Percentiles rank a stretch among this genome's conserved stretches.
Evolutionary conservation across 1,140 invertebrate genomes (phyloP).

Genomic region (Mercenaria mercenaria): DNA sequence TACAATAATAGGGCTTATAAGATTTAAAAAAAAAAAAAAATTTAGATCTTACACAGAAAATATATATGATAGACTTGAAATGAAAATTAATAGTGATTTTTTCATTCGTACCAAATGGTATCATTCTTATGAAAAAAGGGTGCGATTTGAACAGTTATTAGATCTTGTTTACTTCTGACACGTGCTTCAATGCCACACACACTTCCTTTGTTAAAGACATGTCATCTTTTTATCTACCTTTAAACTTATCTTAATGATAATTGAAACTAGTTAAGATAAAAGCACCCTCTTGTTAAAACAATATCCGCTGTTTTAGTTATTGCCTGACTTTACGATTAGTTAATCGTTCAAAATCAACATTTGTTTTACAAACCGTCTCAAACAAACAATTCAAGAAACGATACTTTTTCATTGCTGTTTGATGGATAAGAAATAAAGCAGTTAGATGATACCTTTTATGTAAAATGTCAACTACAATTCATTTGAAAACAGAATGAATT

Average conservation of each 20-base stretch:
- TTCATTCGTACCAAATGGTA: too few relatives aligned
- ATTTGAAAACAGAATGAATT: constrained; percentile 12
- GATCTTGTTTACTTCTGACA: constrained; percentile 46
- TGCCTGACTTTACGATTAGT: neutral
- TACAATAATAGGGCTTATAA: too few relatives aligned
- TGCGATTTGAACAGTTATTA: neutral
- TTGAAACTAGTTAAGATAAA: constrained; percentile 36
- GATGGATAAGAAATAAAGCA: neutral
- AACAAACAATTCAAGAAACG: neutral
- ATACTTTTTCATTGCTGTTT: constrained; percentile 8
- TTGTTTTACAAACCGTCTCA: neutral
- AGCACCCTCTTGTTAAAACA: constrained; percentile 21
- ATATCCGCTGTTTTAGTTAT: neutral
- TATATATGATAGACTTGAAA: too few relatives aligned
- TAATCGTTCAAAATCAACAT: neutral
- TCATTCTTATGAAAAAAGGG: too few relatives aligned
- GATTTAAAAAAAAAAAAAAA: too few relatives aligned
- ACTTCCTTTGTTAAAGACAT: constrained; percentile 20
- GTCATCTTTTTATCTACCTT: constrained; percentile 18
- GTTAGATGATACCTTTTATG: constrained; percentile 47
- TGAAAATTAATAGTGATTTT: too few relatives aligned
- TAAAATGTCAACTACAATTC: constrained; percentile 52
- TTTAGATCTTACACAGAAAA: too few relatives aligned
- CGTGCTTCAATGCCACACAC: constrained; percentile 52
- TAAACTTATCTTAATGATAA: constrained; percentile 41